A percentile compares a stretch with the other conserved stretches of the same genome.
These are phyloP conservation scores for Leptodactylus fuscus DNA, from an alignment of 2,113 vertebrate genomes.

Conservation along the genomic window DNA sequence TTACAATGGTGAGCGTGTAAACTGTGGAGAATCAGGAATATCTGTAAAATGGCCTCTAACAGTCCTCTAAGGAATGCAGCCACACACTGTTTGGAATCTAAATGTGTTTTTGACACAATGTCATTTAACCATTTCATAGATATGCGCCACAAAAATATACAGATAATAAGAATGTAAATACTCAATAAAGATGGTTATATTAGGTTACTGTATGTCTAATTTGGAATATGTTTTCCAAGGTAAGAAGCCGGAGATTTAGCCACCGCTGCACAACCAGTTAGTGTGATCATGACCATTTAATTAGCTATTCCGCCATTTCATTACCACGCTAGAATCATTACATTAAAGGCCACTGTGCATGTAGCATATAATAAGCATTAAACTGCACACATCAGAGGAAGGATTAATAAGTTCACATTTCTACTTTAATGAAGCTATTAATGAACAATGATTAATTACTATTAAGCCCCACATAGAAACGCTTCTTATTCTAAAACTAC, in stretches of 20 bases:
- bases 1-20: slow-evolving; percentile 33
- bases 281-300: slow-evolving; percentile 12
- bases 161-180: background rate
- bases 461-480: background rate
- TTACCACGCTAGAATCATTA: slow-evolving; percentile 4
- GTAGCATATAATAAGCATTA: slow-evolving; percentile 9
- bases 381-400: background rate
- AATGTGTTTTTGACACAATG: slow-evolving; percentile 28
- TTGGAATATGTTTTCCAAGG: too few relatives aligned
- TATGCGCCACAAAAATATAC: background rate
- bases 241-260: too few relatives aligned
- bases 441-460: slow-evolving; percentile 19
- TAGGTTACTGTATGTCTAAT: too few relatives aligned
- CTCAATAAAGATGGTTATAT: background rate
- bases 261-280: slow-evolving; percentile 16
- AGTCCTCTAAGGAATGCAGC: slow-evolving; percentile 14
- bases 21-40: slow-evolving; percentile 12
- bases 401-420: slow-evolving; percentile 6
- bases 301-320: background rate
- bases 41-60: slow-evolving; percentile 47
- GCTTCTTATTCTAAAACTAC: background rate
- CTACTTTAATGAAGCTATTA: slow-evolving; percentile 18
- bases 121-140: slow-evolving; percentile 20
- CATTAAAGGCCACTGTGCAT: slow-evolving; percentile 41
- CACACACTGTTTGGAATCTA: background rate